Evolutionary conservation across 2,888 invertebrate species (phyloP), one percentile per base, ranked within the genome.

Genomic region (Drosophila macrospina): DNA sequence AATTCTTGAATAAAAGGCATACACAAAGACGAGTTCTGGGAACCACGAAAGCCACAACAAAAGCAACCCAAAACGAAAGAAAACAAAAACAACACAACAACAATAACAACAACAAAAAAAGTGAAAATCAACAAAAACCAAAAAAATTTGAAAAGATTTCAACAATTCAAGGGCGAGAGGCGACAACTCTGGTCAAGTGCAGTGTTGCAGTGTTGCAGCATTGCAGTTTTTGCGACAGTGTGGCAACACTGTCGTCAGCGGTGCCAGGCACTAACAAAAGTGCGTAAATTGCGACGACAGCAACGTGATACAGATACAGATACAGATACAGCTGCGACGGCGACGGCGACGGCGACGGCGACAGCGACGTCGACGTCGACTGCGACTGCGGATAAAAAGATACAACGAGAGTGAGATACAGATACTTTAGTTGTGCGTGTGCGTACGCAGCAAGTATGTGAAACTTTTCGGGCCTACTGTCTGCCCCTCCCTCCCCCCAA

Each of bases 201-300:
- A 45, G 44, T 5, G 1, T 1, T 20, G 20, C 20, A 20, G 20
- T 20, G n/a, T 20, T 1, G 13, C 47, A 47, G 47, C 32, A 32
- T 47, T 16, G n/a, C n/a, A n/a, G n/a, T n/a, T n/a, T n/a, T n/a
- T n/a, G 47, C 16, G 30, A n/a, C 16, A 8, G 41, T 42, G 34
- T 60, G 60, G 55, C 44, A 60, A 28, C 54, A 4, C 44, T 60
- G 37, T 7, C 37, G 37, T 7, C 37, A 15, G 10, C n/a, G 30
- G 15, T 48, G 48, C 54, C 16, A 34, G 30, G 28, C 15, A 34
- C 13, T n/a, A n/a, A 28, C 63, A 68, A 65, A 83, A 64, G 71
- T 85, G 86, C 68, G 79, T 85, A 54, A 74, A 71, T 67, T 67
- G 60, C 52, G 59, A 52, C 47, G 63, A 59, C 55, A 64, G 32